A percentile compares a stretch with the other conserved stretches of the same genome.
phyloP scores from a whole-genome alignment of 2,888 invertebrate genomes.

The Phymatocera aterrima region DNA sequence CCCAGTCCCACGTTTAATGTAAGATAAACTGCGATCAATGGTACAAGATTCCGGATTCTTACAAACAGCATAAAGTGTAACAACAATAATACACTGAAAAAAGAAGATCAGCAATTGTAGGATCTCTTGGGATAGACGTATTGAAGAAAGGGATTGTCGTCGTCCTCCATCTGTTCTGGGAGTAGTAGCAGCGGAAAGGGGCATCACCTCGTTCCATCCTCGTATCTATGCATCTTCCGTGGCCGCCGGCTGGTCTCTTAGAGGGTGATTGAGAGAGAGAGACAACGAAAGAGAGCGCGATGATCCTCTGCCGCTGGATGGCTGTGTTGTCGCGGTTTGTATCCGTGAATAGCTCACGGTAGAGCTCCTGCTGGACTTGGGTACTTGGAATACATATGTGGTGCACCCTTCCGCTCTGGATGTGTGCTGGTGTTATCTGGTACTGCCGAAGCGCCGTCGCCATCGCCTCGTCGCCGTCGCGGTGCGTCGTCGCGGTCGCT shows the following conservation, averaged over 20 bases:
- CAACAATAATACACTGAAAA: neutral
- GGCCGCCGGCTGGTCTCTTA: constrained; percentile 39
- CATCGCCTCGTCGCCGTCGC: constrained; percentile 40
- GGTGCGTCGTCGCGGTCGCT: constrained; percentile 28
- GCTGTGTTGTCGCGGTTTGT: constrained; percentile 48
- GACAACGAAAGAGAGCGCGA: constrained; percentile 45
- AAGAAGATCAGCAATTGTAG: constrained; percentile 2
- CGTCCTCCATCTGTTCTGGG: neutral
- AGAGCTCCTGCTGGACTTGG: constrained; percentile 16
- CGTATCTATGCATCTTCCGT: constrained; percentile 68
- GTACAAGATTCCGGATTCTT: neutral
- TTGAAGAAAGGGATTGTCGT: constrained; percentile 33
- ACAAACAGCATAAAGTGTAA: neutral
- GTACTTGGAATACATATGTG: neutral
- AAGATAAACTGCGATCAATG: neutral
- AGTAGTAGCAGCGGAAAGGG: constrained; percentile 48
- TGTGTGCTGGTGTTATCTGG: constrained; percentile 21
- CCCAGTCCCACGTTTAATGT: neutral
- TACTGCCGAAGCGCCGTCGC: constrained; percentile 40
- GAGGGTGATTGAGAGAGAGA: constrained; percentile 41
- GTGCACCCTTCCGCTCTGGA: neutral
- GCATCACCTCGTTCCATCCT: constrained; percentile 63
- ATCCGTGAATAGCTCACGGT: constrained; percentile 44
- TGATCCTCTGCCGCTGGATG: constrained; percentile 48
- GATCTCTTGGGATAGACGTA: constrained; percentile 7